Percentiles rank a stretch among this genome's conserved stretches.
Conservation (phyloP, 1,140 invertebrate species). For the Tetraneura akinire region DNA sequence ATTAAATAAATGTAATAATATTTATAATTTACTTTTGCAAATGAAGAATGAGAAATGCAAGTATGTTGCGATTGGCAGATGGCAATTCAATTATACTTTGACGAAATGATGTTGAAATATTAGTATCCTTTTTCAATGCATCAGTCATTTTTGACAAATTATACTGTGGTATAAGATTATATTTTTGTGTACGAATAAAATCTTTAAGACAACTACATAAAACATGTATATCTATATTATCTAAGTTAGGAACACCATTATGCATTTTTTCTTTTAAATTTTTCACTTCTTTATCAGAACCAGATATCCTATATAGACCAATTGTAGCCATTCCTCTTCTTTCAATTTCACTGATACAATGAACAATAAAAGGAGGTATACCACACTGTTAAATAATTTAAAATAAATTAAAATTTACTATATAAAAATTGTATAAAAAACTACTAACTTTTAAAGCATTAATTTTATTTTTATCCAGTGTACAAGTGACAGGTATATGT, state of each 20-base stretch:
- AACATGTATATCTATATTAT: conserved; percentile 73
- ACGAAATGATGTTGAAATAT: conserved; percentile 68
- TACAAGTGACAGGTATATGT: conserved; percentile 76
- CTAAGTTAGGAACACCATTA: conserved; percentile 72
- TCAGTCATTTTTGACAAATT: conserved; percentile 78
- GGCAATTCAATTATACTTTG: conserved; percentile 65
- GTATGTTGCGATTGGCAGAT: conserved; percentile 80
- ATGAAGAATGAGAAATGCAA: conserved; percentile 83
- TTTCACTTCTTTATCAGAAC: conserved; percentile 81
- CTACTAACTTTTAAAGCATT: conserved; percentile 33
- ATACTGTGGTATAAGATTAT: conserved; percentile 78
- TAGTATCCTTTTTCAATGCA: conserved; percentile 63
- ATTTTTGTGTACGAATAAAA: conserved; percentile 79
- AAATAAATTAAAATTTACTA: not conserved
- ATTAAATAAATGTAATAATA: conserved; percentile 32
- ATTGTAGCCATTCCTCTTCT: conserved; percentile 79
- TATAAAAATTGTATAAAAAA: not conserved
- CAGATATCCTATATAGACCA: conserved; percentile 89
- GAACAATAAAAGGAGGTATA: conserved; percentile 89
- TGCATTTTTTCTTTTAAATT: conserved; percentile 80
- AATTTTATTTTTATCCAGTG: conserved; percentile 57
- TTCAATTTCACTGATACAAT: conserved; percentile 94
- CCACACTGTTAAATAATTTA: conserved; percentile 22
- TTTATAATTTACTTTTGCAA: conserved; percentile 67
- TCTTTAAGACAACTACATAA: conserved; percentile 84